Evolutionary conservation across 2,797 vertebrate genomes (phyloP), one percentile per base, ranked within the genome.

Genomic region (Periophthalmus magnuspinnatus): DNA sequence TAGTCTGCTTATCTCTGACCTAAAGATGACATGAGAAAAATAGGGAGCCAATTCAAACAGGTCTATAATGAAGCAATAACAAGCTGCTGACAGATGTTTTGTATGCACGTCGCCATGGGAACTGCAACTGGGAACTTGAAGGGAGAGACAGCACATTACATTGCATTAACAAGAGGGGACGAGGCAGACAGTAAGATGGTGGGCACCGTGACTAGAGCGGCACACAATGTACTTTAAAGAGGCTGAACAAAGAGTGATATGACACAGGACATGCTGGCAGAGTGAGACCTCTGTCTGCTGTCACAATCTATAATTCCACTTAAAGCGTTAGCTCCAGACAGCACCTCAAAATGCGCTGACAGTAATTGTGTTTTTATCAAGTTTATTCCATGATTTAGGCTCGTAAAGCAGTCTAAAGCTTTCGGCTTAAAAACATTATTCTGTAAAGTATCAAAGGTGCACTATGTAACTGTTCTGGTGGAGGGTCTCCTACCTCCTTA

Each of bases 1-100:
- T 21, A 56, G 77, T 83, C 84, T 85, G 81, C 80, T 91, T 87
- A 87, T 91, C 84, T 91, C 60, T 61, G 70, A 72, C 68, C 66
- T 72, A 71, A 76, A 81, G 72, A 78, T 70, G 76, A 67, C 52
- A 6, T 9, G n/a, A 45, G 28, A 47, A 61, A 48, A 17, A 54
- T 1, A 6, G 3, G 0, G 0, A 24, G 16, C 5, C 2, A 63
- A 69, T 62, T 87, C 77, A 84, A 81, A 84, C 33, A 2, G 65
- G 52, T 45, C 65, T 79, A 75, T 84, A 78, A 85, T 82, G 77
- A 84, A 84, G 84, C 87, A 83, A 81, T 77, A 84, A 88, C 77
- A 81, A 89, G 80, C 72, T 50, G 38, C 71, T 67, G 68, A 6
- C 1, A 78, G 77, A 84, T 79, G 67, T 38, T 63, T 76, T 77